phyloP scores from a whole-genome alignment of 2,888 invertebrate genomes.

The Meliscaeva auricollis region DNA sequence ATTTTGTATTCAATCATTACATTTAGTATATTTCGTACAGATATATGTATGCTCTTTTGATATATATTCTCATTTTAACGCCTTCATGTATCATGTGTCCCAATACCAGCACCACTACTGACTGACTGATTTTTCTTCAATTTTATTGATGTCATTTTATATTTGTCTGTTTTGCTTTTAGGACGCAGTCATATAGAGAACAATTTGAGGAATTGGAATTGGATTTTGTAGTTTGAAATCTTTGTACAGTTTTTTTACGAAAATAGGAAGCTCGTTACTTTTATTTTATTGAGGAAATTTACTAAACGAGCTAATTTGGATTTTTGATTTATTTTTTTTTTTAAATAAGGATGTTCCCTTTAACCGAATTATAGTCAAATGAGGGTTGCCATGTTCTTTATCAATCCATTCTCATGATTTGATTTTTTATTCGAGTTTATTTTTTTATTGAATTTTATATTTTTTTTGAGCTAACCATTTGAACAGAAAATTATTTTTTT shows the following conservation, averaged over 20 bases:
- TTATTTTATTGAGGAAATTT: background rate
- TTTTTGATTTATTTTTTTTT: background rate
- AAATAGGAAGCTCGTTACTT: background rate
- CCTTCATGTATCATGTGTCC: background rate
- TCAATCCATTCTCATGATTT: too few relatives aligned
- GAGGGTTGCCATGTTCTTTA: too few relatives aligned
- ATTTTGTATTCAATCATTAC: conserved; percentile 2
- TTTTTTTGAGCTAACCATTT: too few relatives aligned
- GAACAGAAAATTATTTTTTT: too few relatives aligned
- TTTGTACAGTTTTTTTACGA: background rate
- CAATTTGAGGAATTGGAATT: background rate
- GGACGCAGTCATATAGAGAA: background rate
- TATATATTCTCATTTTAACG: conserved; percentile 36
- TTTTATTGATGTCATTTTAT: conserved; percentile 33
- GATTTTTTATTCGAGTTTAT: too few relatives aligned
- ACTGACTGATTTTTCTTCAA: conserved; percentile 16
- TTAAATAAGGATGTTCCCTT: too few relatives aligned
- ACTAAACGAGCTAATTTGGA: background rate
- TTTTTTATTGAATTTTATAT: too few relatives aligned
- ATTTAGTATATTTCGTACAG: background rate
- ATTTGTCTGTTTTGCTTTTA: conserved; percentile 15
- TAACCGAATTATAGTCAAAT: too few relatives aligned
- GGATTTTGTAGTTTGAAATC: background rate
- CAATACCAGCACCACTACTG: background rate
- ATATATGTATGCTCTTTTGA: background rate